Base-by-base conservation (phyloP, 2,113 vertebrate species). In the Motacilla alba region DNA sequence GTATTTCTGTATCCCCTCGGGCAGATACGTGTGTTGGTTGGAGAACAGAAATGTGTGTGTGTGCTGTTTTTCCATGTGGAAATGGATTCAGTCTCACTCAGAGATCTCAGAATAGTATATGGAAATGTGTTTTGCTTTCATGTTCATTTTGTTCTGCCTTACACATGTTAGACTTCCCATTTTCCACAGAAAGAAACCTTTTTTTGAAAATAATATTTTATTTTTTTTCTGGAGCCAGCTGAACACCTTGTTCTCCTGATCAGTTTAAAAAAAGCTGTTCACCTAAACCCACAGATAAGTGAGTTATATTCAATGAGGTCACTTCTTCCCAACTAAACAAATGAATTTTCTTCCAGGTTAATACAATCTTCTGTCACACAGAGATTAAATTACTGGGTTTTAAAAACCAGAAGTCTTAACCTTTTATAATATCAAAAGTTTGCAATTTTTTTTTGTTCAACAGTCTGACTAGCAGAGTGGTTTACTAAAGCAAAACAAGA, bases 241-340 rank as follows among this genome's bases (percentile, higher is more conserved):
- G 31, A 96, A 92, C 70, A 96, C 77, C 89, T 96, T 92, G 66
- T 75, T 76, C 73, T 84, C 50, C 83, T 37, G 46, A 95, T 94
- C 87, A 83, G 30, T 93, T 90, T 94, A 30, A 92, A 81, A 96
- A 96, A 94, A 84, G 21, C 62, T 72, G 55, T 94, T 94, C 68
- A 81, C 90, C 91, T 87, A 91, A 92, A 96, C 79, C 80, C 89
- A 82, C 37, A 95, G 69, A 90, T 93, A 95, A 97, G 64, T 95
- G 82, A 95, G 96, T 97, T 87, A 91, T 86, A 69, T 93, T 81
- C 67, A 95, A 49, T 41, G 24, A 87, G 58, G 91, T 95, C 81
- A 90, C 93, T 75, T 86, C 88, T 93, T 94, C 91, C 62, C 86
- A 85, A 64, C 86, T 84, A 97, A 97, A 96, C n/a, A 97, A 93